Conservation (phyloP, 2,113 vertebrate species). For the Fulmarus glacialis region DNA sequence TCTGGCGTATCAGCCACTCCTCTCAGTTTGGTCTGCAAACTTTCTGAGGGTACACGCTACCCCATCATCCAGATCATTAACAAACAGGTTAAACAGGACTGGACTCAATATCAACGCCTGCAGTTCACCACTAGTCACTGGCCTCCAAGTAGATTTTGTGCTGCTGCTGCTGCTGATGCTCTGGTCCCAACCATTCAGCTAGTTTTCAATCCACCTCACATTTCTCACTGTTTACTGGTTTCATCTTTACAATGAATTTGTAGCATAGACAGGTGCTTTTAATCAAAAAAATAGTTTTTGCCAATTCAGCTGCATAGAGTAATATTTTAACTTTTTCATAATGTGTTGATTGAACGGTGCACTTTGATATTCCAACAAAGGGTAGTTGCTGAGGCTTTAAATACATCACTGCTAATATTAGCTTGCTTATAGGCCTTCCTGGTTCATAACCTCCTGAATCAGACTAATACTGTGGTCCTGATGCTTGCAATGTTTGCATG, state of each 20-base stretch:
- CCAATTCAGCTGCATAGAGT: background rate
- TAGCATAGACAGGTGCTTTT: background rate
- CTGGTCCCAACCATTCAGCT: background rate
- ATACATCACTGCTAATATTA: background rate
- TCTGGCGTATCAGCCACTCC: background rate
- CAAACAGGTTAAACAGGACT: background rate
- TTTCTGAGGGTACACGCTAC: background rate
- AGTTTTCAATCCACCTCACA: background rate
- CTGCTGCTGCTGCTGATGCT: background rate
- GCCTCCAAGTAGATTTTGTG: background rate
- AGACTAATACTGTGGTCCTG: background rate
- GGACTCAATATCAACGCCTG: background rate
- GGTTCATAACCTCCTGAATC: background rate
- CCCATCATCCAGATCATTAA: background rate
- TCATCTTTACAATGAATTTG: background rate
- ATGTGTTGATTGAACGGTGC: background rate
- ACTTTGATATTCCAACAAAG: background rate
- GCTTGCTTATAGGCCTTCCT: background rate
- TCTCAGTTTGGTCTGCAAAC: background rate
- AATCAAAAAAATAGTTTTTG: background rate
- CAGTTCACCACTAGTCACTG: background rate
- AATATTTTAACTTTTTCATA: background rate
- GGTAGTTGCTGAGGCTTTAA: background rate
- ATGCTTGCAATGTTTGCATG: background rate
- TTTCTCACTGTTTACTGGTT: background rate